phyloP scores from a whole-genome alignment of 2,113 vertebrate genomes.

The Paramormyrops kingsleyae region DNA sequence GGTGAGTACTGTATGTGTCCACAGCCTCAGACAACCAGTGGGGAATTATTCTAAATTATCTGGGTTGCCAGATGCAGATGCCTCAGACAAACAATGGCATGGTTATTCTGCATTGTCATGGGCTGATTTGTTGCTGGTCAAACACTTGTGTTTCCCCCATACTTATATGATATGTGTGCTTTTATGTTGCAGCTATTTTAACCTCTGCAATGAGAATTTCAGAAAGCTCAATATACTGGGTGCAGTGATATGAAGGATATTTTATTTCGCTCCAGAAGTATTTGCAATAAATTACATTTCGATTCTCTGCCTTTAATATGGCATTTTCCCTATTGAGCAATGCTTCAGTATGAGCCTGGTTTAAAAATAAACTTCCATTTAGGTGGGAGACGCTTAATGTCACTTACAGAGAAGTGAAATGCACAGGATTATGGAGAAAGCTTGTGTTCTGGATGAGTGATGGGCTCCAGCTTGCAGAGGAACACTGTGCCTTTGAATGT shows the following conservation, averaged over 20 bases:
- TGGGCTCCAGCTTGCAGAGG: neutral
- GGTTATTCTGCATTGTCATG: neutral
- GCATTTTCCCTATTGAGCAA: neutral
- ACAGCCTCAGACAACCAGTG: neutral
- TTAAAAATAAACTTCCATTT: neutral
- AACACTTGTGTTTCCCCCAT: neutral
- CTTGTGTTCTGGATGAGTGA: neutral
- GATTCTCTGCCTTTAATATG: neutral
- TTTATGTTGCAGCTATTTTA: neutral
- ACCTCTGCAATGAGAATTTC: neutral
- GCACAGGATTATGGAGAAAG: neutral
- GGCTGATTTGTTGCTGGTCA: neutral
- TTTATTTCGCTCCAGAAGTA: neutral
- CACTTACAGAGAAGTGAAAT: neutral
- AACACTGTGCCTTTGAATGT: neutral
- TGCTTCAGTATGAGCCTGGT: neutral
- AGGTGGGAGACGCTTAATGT: neutral
- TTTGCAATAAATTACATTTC: slow-evolving; percentile 5
- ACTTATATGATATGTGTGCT: neutral
- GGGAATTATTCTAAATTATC: neutral
- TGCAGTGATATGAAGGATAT: neutral
- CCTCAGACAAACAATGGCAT: neutral
- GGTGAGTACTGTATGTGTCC: too few relatives aligned
- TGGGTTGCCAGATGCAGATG: neutral
- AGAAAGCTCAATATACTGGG: neutral